Evolutionary conservation across 2,113 vertebrate genomes (phyloP), one percentile per base, ranked within the genome.

Genomic region (Cryptoleucopteryx plumbea): DNA sequence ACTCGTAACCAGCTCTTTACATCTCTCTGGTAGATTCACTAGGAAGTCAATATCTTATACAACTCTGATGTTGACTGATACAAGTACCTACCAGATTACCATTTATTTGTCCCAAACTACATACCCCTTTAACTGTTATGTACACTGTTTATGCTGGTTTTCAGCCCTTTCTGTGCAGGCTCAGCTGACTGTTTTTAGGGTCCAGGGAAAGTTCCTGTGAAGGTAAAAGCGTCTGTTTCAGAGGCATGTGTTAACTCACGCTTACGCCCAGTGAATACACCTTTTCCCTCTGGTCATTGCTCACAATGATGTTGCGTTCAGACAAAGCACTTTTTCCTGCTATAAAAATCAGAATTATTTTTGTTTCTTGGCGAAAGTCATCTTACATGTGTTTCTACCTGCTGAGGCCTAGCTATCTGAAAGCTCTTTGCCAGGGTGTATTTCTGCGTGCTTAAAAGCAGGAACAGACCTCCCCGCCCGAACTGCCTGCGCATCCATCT

Each of bases 401-500:
- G 8, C 3, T 34, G 20, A 66, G 34, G 6, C 6, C 10, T 66
- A 38, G 29, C n/a, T 66, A 5, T 72, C 29, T 47, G 11, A 95
- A 62, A 82, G 7, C 14, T 47, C 13, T 86, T 70, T 43, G 7
- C 56, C 26, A 40, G 18, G 10, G 2, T 82, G 9, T 58, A 10
- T 63, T 86, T 86, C 52, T 62, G 25, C 14, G 18, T 10, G 14
- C 36, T 78, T 82, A 73, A 90, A 86, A 50, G 27, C 3, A 7
- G 25, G 17, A 82, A 67, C 8, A 58, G 19, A 56, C 2, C 1
- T 2, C 6, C 16, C 22, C 0, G 7, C 23, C 19, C 0, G 0
- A 23, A 26, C 5, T 43, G 72, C 11, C 61, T 75, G 21, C 5
- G 0, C n/a, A 9, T 47, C 22, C 19, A 16, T 83, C 26, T 73